phyloP scores from a whole-genome alignment of 1,140 invertebrate genomes.

The Cecropterus lyciades region DNA sequence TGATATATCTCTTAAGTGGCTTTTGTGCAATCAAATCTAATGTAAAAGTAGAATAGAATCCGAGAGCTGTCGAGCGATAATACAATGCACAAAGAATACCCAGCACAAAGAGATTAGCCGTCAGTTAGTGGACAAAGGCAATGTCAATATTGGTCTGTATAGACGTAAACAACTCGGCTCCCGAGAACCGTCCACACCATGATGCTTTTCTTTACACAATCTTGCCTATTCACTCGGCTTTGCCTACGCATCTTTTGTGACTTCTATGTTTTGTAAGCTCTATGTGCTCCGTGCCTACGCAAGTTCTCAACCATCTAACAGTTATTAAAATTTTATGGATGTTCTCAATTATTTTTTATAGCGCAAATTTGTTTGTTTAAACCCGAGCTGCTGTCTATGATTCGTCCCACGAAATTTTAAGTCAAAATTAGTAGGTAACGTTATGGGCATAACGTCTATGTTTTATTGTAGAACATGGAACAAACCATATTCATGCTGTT shows the following conservation, averaged over 20 bases:
- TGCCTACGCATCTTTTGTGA: neutral
- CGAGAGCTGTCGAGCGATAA: slow-evolving; percentile 29
- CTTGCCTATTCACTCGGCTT: neutral
- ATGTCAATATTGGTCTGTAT: slow-evolving; percentile 77
- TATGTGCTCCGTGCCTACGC: too few relatives aligned
- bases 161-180: slow-evolving; percentile 68
- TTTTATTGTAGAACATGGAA: too few relatives aligned
- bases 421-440: too few relatives aligned
- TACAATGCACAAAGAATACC: slow-evolving; percentile 61
- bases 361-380: too few relatives aligned
- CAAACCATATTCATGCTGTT: too few relatives aligned
- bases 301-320: neutral
- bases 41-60: slow-evolving; percentile 27
- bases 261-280: neutral
- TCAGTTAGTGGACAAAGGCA: slow-evolving; percentile 70
- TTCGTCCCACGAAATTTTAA: too few relatives aligned
- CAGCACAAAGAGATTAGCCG: slow-evolving; percentile 71
- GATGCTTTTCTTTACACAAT: slow-evolving; percentile 42
- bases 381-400: too few relatives aligned
- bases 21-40: slow-evolving; percentile 17
- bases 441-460: too few relatives aligned
- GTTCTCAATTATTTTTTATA: too few relatives aligned
- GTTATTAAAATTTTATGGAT: too few relatives aligned
- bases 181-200: slow-evolving; percentile 57
- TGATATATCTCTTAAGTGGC: slow-evolving; percentile 14